Percentiles rank a stretch among this genome's conserved stretches.
Conservation (phyloP, 2,113 vertebrate genomes). For the Sebastes fasciatus region DNA sequence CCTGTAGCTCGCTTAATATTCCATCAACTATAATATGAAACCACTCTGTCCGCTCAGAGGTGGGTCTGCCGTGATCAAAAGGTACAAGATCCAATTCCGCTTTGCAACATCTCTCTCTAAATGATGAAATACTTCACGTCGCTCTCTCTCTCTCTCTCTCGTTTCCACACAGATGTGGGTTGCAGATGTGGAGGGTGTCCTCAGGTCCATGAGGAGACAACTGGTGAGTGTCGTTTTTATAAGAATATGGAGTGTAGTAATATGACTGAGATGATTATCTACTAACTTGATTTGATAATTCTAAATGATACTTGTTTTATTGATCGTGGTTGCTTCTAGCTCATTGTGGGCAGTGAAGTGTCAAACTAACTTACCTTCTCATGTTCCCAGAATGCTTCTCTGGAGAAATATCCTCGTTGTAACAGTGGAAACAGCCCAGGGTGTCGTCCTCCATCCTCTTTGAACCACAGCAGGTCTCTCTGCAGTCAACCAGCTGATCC, state of each 20-base stretch:
- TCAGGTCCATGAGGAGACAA: conserved; percentile 63
- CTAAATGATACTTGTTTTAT: not conserved
- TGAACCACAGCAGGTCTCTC: conserved; percentile 19
- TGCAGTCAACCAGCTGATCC: conserved; percentile 24
- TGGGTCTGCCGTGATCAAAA: conserved; percentile 52
- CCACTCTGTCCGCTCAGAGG: conserved; percentile 19
- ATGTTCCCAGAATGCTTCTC: conserved; percentile 59
- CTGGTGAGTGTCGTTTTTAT: conserved; percentile 58
- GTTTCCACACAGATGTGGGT: conserved; percentile 62
- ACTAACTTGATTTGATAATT: not conserved
- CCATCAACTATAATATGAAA: conserved; percentile 33
- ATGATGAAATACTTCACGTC: conserved; percentile 63
- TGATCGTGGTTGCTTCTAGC: not conserved
- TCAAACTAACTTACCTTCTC: conserved; percentile 34
- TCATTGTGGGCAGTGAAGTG: conserved; percentile 14
- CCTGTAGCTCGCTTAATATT: conserved; percentile 44
- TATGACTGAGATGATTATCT: not conserved
- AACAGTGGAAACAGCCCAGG: conserved; percentile 23
- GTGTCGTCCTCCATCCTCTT: conserved; percentile 17
- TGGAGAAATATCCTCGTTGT: conserved; percentile 51
- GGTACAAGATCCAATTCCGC: conserved; percentile 24
- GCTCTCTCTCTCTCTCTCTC: conserved; percentile 22
- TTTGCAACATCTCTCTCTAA: conserved; percentile 43
- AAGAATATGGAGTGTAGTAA: not conserved
- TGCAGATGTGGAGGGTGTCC: conserved; percentile 61